These are phyloP conservation scores for Amazona vittata DNA, from an alignment of 2,113 vertebrate species.

Conservation along the genomic window DNA sequence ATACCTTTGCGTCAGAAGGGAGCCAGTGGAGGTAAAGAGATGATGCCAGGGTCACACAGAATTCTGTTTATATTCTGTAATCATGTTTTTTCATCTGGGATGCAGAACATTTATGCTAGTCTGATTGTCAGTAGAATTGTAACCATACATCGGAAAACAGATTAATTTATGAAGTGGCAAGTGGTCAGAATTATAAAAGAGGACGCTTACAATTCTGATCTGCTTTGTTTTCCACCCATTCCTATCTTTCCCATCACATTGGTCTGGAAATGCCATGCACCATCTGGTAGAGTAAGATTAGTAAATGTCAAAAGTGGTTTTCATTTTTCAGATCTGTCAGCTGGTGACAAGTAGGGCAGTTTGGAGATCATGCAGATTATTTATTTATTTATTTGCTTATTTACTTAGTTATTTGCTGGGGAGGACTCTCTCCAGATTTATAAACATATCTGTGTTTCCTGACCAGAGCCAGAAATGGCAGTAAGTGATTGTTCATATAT, in stretches of 20 bases:
- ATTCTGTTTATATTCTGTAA: neutral
- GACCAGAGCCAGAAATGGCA: neutral
- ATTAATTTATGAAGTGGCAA: slow-evolving; percentile 57
- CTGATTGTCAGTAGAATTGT: neutral
- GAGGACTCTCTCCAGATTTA: neutral
- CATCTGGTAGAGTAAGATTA: slow-evolving; percentile 36
- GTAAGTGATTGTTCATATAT: neutral
- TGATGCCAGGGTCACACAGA: neutral
- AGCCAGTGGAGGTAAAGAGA: neutral
- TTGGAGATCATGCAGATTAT: neutral
- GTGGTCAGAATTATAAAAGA: slow-evolving; percentile 45
- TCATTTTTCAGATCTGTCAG: slow-evolving; percentile 23
- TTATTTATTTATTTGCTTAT: neutral
- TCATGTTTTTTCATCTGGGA: neutral
- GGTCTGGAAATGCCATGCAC: slow-evolving; percentile 34
- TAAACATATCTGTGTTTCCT: neutral
- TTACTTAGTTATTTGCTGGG: neutral
- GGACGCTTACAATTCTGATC: neutral
- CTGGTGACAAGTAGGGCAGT: slow-evolving; percentile 13
- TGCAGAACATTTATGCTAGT: neutral
- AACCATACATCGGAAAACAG: neutral
- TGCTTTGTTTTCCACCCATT: slow-evolving; percentile 27
- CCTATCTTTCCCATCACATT: neutral
- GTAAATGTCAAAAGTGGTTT: slow-evolving; percentile 36
- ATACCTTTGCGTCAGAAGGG: slow-evolving; percentile 12